These are phyloP conservation scores for Eupithecia subfuscata DNA, from an alignment of 2,888 invertebrate species.

Conservation along the genomic window DNA sequence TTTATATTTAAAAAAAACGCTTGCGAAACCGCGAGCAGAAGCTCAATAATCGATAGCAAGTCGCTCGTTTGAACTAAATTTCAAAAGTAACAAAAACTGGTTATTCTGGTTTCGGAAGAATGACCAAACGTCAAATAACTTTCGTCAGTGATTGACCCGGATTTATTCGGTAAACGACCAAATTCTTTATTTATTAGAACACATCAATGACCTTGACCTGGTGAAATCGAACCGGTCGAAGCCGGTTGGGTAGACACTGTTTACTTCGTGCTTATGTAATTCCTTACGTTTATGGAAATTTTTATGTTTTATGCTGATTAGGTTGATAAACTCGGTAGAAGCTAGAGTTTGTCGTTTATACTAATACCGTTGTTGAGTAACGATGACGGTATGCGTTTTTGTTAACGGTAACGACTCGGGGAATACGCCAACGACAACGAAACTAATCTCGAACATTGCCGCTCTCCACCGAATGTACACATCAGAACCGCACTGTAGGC, in stretches of 20 bases:
- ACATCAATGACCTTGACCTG: constrained; percentile 23
- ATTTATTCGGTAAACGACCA: background rate
- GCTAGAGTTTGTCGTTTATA: background rate
- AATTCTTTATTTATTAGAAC: constrained; percentile 10
- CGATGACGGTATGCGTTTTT: background rate
- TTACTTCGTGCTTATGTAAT: constrained; percentile 6
- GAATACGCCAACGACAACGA: background rate
- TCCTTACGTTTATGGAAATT: constrained; percentile 2
- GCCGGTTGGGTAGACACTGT: background rate
- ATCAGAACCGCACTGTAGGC: background rate
- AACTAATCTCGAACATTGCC: background rate
- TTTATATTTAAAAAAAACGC: no score
- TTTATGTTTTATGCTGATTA: constrained; percentile 1
- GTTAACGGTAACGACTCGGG: background rate
- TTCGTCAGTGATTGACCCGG: constrained; percentile 5
- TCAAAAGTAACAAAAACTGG: background rate
- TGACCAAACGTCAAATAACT: constrained; percentile 1
- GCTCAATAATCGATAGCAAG: background rate
- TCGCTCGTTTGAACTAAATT: constrained; percentile 2
- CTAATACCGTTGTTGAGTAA: background rate
- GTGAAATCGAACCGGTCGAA: constrained; percentile 12
- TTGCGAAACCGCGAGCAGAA: no score
- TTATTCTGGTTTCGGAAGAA: background rate
- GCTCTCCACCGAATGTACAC: background rate
- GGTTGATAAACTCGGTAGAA: background rate